Evolutionary conservation across 2,113 vertebrate genomes (phyloP), one percentile per base, ranked within the genome.

Genomic region (Plestiodon gilberti): DNA sequence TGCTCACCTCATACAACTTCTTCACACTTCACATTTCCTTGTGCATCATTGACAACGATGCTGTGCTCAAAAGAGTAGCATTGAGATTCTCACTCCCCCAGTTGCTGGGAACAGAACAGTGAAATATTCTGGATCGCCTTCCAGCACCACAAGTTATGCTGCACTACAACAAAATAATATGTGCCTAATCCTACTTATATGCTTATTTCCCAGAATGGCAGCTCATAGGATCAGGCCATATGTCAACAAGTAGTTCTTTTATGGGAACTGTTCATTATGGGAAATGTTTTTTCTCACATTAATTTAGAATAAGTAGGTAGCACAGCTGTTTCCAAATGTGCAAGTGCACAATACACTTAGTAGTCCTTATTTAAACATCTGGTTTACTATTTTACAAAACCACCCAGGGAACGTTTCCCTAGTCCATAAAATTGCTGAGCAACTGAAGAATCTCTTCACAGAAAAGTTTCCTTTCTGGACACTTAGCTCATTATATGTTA

Each of bases 181-280:
- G 18, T 75, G 20, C 30, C 4, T 81, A 52, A 59, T 70, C 48
- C 52, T 67, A 4, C 33, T 33, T 70, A 70, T 30, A 38, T 33
- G 57, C 67, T 73, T 52, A 73, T 80, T 86, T 86, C 84, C 38
- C 85, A 86, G 57, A 81, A 52, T 81, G 69, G 69, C 57, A 55
- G 7, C 69, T 35, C 69, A 25, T 81, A 81, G 57, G 57, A 74
- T 73, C 70, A 74, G 40, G 62, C 30, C 57, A 52, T 65, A 81
- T 74, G 69, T 73, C 78, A 81, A 81, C 22, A 74, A 64, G 57
- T 22, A 48, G 30, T 40, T 1, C 10, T 74, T 86, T 86, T 0
- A 17, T 20, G 43, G 43, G 8, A 48, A 48, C 43, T 48, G 43
- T 48, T 48, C 43, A 82, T 78, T 20, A 69, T 82, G 80, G 0